These are phyloP conservation scores for Butastur rufipennis DNA, from an alignment of 2,113 vertebrate genomes.

Conservation along the genomic window DNA sequence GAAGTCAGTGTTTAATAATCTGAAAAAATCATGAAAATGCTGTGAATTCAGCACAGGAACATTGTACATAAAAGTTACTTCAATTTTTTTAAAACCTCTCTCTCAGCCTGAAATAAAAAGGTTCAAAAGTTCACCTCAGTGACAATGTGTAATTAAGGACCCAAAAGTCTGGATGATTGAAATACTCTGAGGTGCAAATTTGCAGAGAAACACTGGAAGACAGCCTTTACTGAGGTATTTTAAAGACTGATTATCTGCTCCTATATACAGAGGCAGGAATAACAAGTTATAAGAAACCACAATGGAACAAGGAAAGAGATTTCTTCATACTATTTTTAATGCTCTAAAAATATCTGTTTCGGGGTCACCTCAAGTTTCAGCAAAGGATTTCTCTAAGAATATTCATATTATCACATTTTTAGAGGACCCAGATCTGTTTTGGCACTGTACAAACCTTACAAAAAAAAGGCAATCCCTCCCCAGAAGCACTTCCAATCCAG, in stretches of 20 bases:
- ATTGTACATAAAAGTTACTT: not conserved
- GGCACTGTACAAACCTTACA: not conserved
- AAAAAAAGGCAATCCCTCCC: not conserved
- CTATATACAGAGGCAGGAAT: not conserved
- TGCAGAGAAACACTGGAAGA: not conserved
- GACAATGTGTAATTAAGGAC: constrained; percentile 33
- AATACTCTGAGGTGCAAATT: constrained; percentile 2
- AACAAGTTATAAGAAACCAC: not conserved
- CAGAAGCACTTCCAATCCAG: not conserved
- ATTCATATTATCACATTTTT: not conserved
- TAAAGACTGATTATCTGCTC: not conserved
- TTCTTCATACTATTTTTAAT: not conserved
- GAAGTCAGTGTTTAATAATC: constrained; percentile 39
- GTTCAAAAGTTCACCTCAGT: constrained; percentile 43
- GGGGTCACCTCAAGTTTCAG: not conserved
- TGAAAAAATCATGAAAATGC: not conserved
- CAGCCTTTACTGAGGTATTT: not conserved
- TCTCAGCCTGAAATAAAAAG: not conserved
- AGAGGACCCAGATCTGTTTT: not conserved
- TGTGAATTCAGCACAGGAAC: not conserved
- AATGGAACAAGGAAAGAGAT: not conserved
- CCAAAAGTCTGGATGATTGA: not conserved
- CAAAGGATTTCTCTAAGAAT: not conserved
- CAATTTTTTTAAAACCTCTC: not conserved
- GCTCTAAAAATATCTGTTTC: not conserved